These are phyloP conservation scores for Vanessa cardui DNA, from an alignment of 2,888 invertebrate genomes.

Conservation along the genomic window DNA sequence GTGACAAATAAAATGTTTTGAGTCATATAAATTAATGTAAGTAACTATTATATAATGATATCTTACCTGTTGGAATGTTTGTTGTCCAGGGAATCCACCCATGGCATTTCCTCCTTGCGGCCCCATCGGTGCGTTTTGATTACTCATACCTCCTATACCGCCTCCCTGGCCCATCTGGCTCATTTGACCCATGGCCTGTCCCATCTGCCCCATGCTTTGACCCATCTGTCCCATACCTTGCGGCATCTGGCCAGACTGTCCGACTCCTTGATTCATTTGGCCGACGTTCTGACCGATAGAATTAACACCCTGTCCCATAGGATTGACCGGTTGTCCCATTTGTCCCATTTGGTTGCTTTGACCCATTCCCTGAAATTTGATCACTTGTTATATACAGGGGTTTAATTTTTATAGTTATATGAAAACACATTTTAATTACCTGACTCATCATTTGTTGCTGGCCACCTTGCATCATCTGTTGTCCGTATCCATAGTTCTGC, in stretches of 20 bases:
- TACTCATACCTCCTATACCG: conserved; percentile 75
- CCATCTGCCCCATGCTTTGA: conserved; percentile 81
- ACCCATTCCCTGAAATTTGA: conserved; percentile 65
- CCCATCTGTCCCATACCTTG: conserved; percentile 77
- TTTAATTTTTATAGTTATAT: too few species aligned
- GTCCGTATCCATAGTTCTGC: conserved; percentile 74
- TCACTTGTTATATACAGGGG: neutral
- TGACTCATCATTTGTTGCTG: conserved; percentile 81
- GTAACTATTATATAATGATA: neutral
- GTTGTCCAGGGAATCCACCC: conserved; percentile 81
- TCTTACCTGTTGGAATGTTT: conserved; percentile 77
- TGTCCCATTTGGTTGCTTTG: conserved; percentile 69
- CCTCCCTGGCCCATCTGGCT: conserved; percentile 76
- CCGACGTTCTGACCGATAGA: conserved; percentile 74
- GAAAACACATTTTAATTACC: conserved; percentile 49
- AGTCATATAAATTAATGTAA: neutral
- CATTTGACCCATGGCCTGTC: conserved; percentile 73
- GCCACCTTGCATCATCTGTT: conserved; percentile 80
- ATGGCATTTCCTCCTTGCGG: conserved; percentile 76
- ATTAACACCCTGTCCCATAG: conserved; percentile 74
- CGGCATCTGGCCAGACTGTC: conserved; percentile 71
- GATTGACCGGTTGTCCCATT: conserved; percentile 78
- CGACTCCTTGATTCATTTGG: conserved; percentile 78
- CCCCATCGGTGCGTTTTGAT: conserved; percentile 77
- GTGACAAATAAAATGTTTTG: conserved; percentile 49